Base-by-base conservation (phyloP, 2,113 vertebrate species). In the Leptobrachium leishanense region DNA sequence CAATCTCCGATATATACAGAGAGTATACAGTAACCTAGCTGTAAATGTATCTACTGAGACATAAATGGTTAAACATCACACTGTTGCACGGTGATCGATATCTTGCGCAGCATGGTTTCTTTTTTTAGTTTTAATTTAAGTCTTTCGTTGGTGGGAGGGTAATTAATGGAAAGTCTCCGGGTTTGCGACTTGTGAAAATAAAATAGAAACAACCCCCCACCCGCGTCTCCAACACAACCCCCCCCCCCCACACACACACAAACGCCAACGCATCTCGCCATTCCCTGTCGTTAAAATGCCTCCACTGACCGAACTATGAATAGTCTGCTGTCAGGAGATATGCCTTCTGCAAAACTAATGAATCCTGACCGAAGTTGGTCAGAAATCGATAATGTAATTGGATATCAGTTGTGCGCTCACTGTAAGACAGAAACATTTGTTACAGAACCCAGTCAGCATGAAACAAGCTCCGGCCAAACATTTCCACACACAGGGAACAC, bases 341-440 rank as follows among this genome's bases (percentile, higher is more conserved):
- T 46, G 73, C 12, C 73, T 75, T 75, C 20, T 40, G 43, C 62
- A 74, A 64, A 65, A 65, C 72, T 75, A 75, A 75, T 75, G 46
- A 55, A 12, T 67, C 74, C 68, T 76, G 74, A 76, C 74, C 64
- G 15, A 76, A 68, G 74, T n/a, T 68, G 64, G 64, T 76, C 64
- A 55, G 64, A 66, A 20, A 76, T 76, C 74, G 15, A 76, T 76
- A 68, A 55, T 13, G 64, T 76, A 55, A 76, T 68, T 76, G 74
- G 46, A 76, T 68, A 76, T 76, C 64, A 76, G 74, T 66, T 67
- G 43, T 39, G 67, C 12, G 74, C 44, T 75, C 63, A 67, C 74
- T 54, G 64, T 68, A 68, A 76, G 63, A 67, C 74, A 55, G 74
- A 40, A 75, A 50, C 74, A 75, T 75, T 67, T 67, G 74, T 67